Base-by-base conservation (phyloP, 2,888 invertebrate species). In the Ophioninae sp. region DNA sequence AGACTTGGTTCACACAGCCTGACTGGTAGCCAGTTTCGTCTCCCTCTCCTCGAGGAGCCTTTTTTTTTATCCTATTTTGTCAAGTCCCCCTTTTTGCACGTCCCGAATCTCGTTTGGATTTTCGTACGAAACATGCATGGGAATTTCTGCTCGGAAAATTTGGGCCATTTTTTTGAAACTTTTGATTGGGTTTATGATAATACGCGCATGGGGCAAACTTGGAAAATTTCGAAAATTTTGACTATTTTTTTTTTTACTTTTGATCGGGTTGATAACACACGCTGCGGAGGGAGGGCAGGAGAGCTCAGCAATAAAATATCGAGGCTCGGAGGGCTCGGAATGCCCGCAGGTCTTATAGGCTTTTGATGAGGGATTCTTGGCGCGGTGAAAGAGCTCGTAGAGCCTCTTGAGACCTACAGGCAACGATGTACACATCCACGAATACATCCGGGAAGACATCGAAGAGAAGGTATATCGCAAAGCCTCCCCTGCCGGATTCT, bases 361-460 rank as follows among this genome's bases (percentile, higher is more conserved):
- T 69, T 78, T 78, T 74, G 44, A 61, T 51, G 81, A 81, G 74
- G 64, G 78, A 74, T 41, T 69, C 39, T 37, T 41, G 78, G 74
- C 30, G 68, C 17, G 56, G 73, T 23, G 81, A 58, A 69, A 64
- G 64, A 74, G 64, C 73, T 68, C 61, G 69, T 17, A 41, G 56
- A 73, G 63, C 64, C 73, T 23, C 73, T 41, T 61, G 61, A 73
- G 73, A 73, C 61, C 44, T 63, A 59, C 56, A 59, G 58, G 74
- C 63, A 68, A 23, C 69, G 64, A 61, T 56, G 63, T 77, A 39
- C 67, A 59, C 71, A 58, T 22, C 44, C 73, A 63, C 56, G 44
- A 30, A 44, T 65, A 63, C 17, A 37, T 1, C 10, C 30, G n/a
- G 67, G 22, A 41, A 74, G 64, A 64, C 56, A 56, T 74, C 69